phyloP scores from a whole-genome alignment of 2,888 invertebrate genomes.

The Chromoteleia sp. region DNA sequence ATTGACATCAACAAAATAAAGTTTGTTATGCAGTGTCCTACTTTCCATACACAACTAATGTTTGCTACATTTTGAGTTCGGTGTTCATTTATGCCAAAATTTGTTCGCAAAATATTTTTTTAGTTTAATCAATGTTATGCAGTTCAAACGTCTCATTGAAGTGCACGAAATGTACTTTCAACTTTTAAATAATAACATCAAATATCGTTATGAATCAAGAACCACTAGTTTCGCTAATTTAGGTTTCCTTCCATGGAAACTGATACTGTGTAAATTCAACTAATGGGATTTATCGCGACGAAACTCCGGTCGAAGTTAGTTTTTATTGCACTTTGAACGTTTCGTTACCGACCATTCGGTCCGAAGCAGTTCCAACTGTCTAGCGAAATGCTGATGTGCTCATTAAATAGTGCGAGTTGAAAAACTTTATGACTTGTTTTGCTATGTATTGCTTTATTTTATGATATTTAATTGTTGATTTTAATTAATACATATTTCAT shows the following conservation, averaged over 20 bases:
- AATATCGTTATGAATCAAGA: conserved; percentile 49
- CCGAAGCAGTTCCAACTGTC: conserved; percentile 49
- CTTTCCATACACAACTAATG: too few species aligned
- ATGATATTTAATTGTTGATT: conserved; percentile 2
- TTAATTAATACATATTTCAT: conserved; percentile 26
- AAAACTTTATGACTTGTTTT: conserved; percentile 59
- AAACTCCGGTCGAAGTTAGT: conserved; percentile 72
- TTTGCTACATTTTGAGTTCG: too few species aligned
- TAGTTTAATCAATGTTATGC: neutral
- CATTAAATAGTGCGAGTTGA: conserved; percentile 60
- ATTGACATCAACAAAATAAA: too few species aligned
- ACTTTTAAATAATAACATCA: conserved; percentile 34
- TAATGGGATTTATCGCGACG: conserved; percentile 81
- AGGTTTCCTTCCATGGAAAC: conserved; percentile 47
- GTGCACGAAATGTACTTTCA: neutral
- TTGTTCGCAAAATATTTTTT: too few species aligned
- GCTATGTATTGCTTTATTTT: conserved; percentile 1
- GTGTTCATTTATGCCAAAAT: too few species aligned
- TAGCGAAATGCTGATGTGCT: conserved; percentile 61
- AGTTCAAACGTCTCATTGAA: conserved; percentile 5
- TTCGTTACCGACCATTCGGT: conserved; percentile 62
- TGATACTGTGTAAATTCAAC: conserved; percentile 75
- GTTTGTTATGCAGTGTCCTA: too few species aligned
- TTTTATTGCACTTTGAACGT: conserved; percentile 75
- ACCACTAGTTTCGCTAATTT: conserved; percentile 53